Evolutionary conservation across 2,113 vertebrate species (phyloP), one percentile per base, ranked within the genome.

Genomic region (Gobiocypris rarus): DNA sequence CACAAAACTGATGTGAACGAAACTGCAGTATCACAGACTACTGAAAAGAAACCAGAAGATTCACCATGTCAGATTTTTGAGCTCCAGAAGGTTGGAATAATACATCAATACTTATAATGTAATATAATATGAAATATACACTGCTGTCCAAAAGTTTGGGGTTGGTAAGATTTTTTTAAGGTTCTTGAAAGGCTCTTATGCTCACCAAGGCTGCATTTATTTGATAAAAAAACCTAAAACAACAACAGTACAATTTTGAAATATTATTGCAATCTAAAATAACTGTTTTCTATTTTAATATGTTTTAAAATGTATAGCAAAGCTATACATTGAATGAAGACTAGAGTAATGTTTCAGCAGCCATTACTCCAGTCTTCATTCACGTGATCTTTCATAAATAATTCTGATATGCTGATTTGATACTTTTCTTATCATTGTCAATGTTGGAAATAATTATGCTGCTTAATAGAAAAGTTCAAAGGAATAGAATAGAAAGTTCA

Each of bases 41-140:
- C 90, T 45, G 90, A 84, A 75, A 96, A 95, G n/a, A 92, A 90
- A 10, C 83, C 89, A 76, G 91, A 92, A 34, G 93, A 93, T 84
- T 94, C 90, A 24, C 92, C 93, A 41, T 89, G 88, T 86, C 94
- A 96, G 90, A 94, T 95, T 83, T 90, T 95, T 86, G 95, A 97
- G 71, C 88, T 98, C 83, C 94, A 95, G 90, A 96, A 98, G 96
- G 98, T 99, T 48, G 81, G 93, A 38, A 10, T 41, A 11, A 5
- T 69, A n/a, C 17, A 22, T 69, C 22, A 69, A 69, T 28, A 94
- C 63, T 48, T 75, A n/a, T 65, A 17, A 15, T 7, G 11, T 45
- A 45, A 15, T 7, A 45, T 45, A 45, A 45, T 1, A 22, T 26
- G 9, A 34, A 3, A 67, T 34, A 34, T 67, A 9, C 28, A 31